phyloP scores from a whole-genome alignment of 2,888 invertebrate genomes.

The Koerneria pararmatus region DNA sequence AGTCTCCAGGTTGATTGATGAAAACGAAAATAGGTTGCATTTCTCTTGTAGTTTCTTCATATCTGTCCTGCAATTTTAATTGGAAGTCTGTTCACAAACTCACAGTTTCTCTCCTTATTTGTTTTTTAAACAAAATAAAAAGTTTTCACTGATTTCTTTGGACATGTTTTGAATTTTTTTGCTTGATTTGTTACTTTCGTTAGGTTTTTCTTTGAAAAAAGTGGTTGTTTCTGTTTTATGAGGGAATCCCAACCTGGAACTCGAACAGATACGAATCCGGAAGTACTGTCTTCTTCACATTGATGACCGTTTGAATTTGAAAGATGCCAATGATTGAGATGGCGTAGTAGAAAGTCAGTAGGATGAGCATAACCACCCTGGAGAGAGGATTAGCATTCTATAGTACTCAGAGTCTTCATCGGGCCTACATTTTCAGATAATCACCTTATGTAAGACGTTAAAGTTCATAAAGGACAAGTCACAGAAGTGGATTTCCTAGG shows the following conservation, averaged over 20 bases:
- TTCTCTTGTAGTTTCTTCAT: slow-evolving; percentile 44
- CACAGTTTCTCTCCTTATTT: too few species aligned
- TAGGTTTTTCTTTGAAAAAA: background rate
- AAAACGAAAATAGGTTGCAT: slow-evolving; percentile 55
- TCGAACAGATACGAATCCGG: slow-evolving; percentile 52
- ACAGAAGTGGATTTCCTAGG: too few species aligned
- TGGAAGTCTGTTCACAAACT: background rate
- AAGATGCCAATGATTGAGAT: slow-evolving; percentile 43
- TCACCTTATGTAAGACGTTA: too few species aligned
- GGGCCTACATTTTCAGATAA: too few species aligned
- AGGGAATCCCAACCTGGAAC: slow-evolving; percentile 31
- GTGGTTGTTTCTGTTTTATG: background rate
- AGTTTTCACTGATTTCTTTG: background rate
- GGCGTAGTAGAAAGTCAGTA: slow-evolving; percentile 45
- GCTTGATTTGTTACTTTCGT: background rate
- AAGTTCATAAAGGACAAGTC: too few species aligned
- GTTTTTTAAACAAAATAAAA: background rate
- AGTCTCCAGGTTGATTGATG: slow-evolving; percentile 48
- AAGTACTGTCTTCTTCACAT: slow-evolving; percentile 55
- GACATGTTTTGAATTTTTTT: background rate
- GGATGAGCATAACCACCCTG: slow-evolving; percentile 31
- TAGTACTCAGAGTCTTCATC: background rate
- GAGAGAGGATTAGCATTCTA: slow-evolving; percentile 5
- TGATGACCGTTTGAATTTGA: slow-evolving; percentile 45
- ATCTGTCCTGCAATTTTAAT: slow-evolving; percentile 27